Conservation (phyloP, 2,113 vertebrate genomes). For the Cephalopholis sonnerati region DNA sequence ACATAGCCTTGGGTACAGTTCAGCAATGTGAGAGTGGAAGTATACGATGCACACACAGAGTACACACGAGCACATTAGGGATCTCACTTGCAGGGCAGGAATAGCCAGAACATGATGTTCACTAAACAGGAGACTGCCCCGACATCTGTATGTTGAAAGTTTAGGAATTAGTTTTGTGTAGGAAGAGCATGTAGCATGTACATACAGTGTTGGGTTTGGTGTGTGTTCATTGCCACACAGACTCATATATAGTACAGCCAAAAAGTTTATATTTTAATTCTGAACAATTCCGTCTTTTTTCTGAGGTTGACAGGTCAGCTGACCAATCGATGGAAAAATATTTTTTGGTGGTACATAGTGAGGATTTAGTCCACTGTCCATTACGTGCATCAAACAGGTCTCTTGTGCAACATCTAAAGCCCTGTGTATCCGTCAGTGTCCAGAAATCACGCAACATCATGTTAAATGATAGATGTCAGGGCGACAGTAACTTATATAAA, state of each 20-base stretch:
- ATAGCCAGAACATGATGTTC: conserved; percentile 3
- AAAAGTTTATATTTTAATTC: neutral
- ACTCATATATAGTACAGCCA: neutral
- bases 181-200: neutral
- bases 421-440: too few species aligned
- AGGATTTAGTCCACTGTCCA: neutral
- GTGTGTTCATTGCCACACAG: neutral
- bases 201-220: neutral
- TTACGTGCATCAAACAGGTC: neutral
- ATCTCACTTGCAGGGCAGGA: conserved; percentile 30
- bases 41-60: neutral
- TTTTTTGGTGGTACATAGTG: neutral
- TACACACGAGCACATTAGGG: conserved; percentile 4
- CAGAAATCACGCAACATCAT: neutral
- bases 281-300: neutral
- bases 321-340: neutral
- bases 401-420: neutral
- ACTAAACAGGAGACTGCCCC: neutral
- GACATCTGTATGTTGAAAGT: neutral
- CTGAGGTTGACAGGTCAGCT: neutral
- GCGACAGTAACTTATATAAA: neutral
- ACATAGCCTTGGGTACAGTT: conserved; percentile 18
- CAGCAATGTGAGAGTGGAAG: conserved; percentile 10
- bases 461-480: neutral
- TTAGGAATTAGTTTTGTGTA: neutral